phyloP scores from a whole-genome alignment of 2,797 vertebrate genomes.

The Poecilia gillii region DNA sequence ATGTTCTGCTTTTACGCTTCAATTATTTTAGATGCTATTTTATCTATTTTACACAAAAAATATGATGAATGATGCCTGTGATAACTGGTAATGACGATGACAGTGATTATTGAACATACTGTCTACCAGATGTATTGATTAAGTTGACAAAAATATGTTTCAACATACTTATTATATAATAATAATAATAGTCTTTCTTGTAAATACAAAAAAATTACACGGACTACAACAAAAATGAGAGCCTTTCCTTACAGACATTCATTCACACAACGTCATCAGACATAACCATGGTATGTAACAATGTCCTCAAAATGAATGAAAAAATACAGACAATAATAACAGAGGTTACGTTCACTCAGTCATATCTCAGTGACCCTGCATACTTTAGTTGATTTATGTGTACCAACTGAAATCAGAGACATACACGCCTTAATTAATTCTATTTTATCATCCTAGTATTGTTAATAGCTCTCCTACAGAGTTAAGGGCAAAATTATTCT shows the following conservation, averaged over 20 bases:
- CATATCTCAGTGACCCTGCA: not conserved
- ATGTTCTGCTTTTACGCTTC: not conserved
- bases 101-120: not conserved
- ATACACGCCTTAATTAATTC: not conserved
- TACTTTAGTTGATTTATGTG: not conserved
- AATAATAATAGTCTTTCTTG: no score
- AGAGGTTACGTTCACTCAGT: not conserved
- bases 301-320: not conserved
- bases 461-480: not conserved
- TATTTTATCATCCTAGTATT: slow-evolving; percentile 20
- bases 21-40: not conserved
- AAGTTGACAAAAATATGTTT: not conserved
- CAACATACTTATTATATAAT: not conserved
- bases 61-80: not conserved
- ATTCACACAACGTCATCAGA: no score
- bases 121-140: not conserved
- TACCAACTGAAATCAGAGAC: not conserved
- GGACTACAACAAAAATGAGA: no score
- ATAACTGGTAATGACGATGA: not conserved
- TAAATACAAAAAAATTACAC: no score
- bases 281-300: not conserved
- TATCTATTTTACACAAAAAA: not conserved
- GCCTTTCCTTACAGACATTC: no score
- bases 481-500: slow-evolving; percentile 23
- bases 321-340: not conserved